phyloP scores from a whole-genome alignment of 1,140 invertebrate species.

The Penaeus vannamei region DNA sequence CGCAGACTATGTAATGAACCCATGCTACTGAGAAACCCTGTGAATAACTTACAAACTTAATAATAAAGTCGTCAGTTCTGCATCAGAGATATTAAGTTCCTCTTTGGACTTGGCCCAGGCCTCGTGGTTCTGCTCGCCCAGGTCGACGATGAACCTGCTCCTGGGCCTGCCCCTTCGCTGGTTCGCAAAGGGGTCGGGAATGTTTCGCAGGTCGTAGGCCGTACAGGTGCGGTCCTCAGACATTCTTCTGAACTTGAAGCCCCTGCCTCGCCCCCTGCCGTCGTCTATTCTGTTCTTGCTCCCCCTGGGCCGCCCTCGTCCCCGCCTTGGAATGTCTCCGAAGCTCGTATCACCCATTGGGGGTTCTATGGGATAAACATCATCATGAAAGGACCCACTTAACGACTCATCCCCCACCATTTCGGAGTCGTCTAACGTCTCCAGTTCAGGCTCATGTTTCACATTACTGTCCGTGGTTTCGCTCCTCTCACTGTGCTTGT shows the following conservation, averaged over 20 bases:
- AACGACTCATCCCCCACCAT: conserved; percentile 55
- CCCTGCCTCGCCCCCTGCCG: conserved; percentile 61
- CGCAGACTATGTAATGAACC: neutral
- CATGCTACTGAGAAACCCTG: neutral
- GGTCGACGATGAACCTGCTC: conserved; percentile 67
- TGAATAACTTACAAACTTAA: conserved; percentile 65
- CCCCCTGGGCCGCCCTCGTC: conserved; percentile 63
- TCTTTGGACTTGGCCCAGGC: conserved; percentile 66
- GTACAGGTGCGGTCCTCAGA: conserved; percentile 60
- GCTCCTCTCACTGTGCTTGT: conserved; percentile 29
- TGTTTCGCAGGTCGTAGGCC: conserved; percentile 65
- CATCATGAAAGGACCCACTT: conserved; percentile 28
- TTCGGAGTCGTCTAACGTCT: conserved; percentile 48
- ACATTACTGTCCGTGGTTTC: conserved; percentile 48
- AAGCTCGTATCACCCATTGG: neutral
- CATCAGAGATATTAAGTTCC: conserved; percentile 67
- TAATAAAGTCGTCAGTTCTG: conserved; percentile 67
- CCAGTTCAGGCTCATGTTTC: conserved; percentile 56
- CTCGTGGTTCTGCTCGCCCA: conserved; percentile 68
- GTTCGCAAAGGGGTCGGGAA: conserved; percentile 64
- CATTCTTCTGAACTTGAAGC: conserved; percentile 50
- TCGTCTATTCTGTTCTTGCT: conserved; percentile 66
- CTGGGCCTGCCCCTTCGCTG: conserved; percentile 63
- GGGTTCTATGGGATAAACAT: neutral
- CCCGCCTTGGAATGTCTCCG: conserved; percentile 60